Evolutionary conservation across 92 coral and sea anemone species (phyloP).

Genomic region (Pocillopora meandrina): DNA sequence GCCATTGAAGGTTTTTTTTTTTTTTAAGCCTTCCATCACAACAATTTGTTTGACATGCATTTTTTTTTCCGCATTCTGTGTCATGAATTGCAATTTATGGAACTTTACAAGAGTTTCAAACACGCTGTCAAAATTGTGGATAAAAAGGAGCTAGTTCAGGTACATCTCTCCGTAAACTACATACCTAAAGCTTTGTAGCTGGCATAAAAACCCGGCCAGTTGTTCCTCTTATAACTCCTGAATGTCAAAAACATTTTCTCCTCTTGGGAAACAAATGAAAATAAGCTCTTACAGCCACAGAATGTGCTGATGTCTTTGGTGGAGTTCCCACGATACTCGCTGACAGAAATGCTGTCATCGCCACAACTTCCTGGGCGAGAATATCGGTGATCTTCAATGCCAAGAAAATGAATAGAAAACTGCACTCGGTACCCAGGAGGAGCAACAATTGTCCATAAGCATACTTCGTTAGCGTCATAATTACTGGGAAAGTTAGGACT

Average conservation of each 20-base stretch:
- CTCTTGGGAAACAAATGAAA: slow-evolving; percentile 25
- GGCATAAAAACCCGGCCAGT: slow-evolving; percentile 61
- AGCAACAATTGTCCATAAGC: slow-evolving; percentile 52
- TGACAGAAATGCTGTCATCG: slow-evolving; percentile 36
- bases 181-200: slow-evolving; percentile 50
- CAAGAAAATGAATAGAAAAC: slow-evolving; percentile 50
- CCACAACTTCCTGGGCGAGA: slow-evolving; percentile 32
- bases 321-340: slow-evolving; percentile 21
- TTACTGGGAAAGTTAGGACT: slow-evolving; percentile 62
- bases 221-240: slow-evolving; percentile 14
- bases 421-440: slow-evolving; percentile 52
- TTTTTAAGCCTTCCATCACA: too few relatives aligned
- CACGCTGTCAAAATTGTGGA: too few relatives aligned
- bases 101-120: too few relatives aligned
- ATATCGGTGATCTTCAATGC: slow-evolving; percentile 45
- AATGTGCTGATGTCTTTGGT: slow-evolving; percentile 1
- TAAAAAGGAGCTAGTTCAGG: neutral
- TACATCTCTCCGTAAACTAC: neutral
- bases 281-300: slow-evolving; percentile 50
- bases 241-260: slow-evolving; percentile 40
- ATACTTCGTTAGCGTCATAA: slow-evolving; percentile 1
- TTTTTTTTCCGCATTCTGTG: too few relatives aligned
- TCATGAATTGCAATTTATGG: too few relatives aligned
- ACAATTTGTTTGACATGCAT: too few relatives aligned
- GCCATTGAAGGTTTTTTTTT: too few relatives aligned